phyloP scores from a whole-genome alignment of 2,797 vertebrate genomes.

The Acrocephalus scirpaceus region DNA sequence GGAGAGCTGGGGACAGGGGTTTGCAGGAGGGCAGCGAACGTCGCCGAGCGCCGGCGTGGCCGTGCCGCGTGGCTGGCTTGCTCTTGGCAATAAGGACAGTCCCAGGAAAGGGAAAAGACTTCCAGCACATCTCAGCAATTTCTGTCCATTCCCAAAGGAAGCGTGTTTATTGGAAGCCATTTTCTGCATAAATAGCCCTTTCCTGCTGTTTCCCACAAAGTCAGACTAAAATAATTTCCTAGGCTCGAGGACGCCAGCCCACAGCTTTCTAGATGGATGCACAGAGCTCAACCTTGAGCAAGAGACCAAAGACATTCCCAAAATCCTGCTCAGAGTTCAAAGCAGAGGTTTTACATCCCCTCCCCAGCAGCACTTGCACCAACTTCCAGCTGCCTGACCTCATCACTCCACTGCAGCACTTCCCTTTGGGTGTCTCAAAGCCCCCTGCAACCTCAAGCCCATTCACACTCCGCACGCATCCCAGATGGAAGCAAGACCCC shows the following conservation, averaged over 20 bases:
- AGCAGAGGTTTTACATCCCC: not conserved
- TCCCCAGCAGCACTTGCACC: not conserved
- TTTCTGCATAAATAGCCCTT: constrained; percentile 48
- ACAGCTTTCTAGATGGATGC: not conserved
- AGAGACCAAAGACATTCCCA: not conserved
- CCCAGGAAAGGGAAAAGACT: constrained; percentile 10
- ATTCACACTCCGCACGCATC: fast-evolving
- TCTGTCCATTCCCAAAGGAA: constrained; percentile 16
- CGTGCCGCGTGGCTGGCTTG: fast-evolving
- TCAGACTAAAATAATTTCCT: constrained; percentile 18
- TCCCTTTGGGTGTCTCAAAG: not conserved
- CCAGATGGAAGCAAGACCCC: not conserved
- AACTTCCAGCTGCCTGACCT: fast-evolving
- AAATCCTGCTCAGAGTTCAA: not conserved
- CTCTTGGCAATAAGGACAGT: not conserved
- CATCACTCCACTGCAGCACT: not conserved
- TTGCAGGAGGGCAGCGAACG: not conserved
- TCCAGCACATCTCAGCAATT: constrained; percentile 34
- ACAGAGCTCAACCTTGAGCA: not conserved
- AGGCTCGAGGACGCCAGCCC: not conserved
- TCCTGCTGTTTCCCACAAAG: constrained; percentile 37
- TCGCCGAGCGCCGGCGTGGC: fast-evolving
- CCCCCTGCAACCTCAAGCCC: not conserved
- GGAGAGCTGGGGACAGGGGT: not conserved
- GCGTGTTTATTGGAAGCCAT: not conserved